A percentile compares a stretch with the other conserved stretches of the same genome.
Evolutionary conservation across 2,888 invertebrate species (phyloP).

Genomic region (Ennomos erosarius): DNA sequence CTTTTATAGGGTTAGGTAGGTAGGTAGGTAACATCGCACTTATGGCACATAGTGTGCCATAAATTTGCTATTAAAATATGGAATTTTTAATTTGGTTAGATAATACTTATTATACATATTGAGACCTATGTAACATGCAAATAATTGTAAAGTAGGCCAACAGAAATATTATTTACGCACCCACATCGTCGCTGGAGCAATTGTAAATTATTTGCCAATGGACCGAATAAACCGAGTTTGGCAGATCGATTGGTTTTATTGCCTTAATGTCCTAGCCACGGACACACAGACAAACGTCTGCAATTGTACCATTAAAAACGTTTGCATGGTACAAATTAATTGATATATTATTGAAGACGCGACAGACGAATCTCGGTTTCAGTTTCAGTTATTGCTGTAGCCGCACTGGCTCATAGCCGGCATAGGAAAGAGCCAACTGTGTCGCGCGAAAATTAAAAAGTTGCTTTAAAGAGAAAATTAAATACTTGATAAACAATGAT

Average conservation of each 20-base stretch:
- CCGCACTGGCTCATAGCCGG: constrained; percentile 8
- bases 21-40: too few relatives aligned
- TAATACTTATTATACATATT: too few relatives aligned
- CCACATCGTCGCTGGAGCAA: constrained; percentile 28
- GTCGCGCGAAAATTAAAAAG: constrained; percentile 29
- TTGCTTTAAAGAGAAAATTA: not conserved
- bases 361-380: constrained; percentile 61
- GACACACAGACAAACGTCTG: constrained; percentile 19
- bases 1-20: too few relatives aligned
- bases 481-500: constrained; percentile 15
- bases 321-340: constrained; percentile 68
- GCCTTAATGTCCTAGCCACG: constrained; percentile 28
- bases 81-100: too few relatives aligned
- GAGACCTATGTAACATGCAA: too few relatives aligned
- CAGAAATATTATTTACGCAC: constrained; percentile 13
- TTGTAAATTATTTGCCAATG: constrained; percentile 40
- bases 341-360: constrained; percentile 61
- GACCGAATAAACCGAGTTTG: constrained; percentile 23
- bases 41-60: too few relatives aligned
- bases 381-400: constrained; percentile 26
- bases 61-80: too few relatives aligned
- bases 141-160: constrained; percentile 16
- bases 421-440: constrained; percentile 17
- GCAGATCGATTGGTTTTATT: constrained; percentile 39
- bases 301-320: constrained; percentile 53